Evolutionary conservation across 2,797 vertebrate species (phyloP).

Genomic region (Moxostoma hubbsi): DNA sequence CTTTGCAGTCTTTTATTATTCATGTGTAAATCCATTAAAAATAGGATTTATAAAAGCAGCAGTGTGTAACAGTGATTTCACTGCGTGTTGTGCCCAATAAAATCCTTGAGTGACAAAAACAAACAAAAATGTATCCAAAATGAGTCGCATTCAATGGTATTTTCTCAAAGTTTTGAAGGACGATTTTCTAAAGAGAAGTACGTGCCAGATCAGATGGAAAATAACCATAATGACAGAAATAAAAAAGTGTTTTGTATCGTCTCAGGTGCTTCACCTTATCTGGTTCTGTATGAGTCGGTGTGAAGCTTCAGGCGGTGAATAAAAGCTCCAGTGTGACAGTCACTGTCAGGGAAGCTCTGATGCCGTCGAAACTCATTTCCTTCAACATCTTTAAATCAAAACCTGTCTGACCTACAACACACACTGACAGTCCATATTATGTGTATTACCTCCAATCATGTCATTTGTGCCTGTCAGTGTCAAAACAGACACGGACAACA

Average conservation of each 20-base stretch:
- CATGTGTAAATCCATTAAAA: not conserved
- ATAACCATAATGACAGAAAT: no score
- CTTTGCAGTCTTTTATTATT: not conserved
- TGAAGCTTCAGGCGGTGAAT: conserved; percentile 4
- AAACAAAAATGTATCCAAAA: no score
- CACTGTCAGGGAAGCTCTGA: not conserved
- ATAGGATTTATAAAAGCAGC: no score
- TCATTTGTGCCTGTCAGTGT: conserved; percentile 1
- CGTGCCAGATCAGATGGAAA: no score
- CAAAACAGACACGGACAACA: not conserved
- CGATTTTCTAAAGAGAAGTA: no score
- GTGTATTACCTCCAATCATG: not conserved
- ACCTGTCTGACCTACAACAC: not conserved
- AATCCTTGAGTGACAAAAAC: no score
- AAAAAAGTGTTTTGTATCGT: not conserved
- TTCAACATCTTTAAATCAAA: conserved; percentile 7
- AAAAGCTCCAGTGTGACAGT: conserved; percentile 15
- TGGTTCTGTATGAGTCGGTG: not conserved
- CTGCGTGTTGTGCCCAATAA: no score
- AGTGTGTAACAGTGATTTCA: no score
- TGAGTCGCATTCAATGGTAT: no score
- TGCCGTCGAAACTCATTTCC: conserved; percentile 46
- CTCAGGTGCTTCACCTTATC: not conserved
- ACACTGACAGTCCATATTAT: not conserved
- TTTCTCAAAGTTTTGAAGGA: no score